Percentiles rank a stretch among this genome's conserved stretches.
Conservation (phyloP, 1,140 invertebrate genomes). For the Drosophila burlai region DNA sequence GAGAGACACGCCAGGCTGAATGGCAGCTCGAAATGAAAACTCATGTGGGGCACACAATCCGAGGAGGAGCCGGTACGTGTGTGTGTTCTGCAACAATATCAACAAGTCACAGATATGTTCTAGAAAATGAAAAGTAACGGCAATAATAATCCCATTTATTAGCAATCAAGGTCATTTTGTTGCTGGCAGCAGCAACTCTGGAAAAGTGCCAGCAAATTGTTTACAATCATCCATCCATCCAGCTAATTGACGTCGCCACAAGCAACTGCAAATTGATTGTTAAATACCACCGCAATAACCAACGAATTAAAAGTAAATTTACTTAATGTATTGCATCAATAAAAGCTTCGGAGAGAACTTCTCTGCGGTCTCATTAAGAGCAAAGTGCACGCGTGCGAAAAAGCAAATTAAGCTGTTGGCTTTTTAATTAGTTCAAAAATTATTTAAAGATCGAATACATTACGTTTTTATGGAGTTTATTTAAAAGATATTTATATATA, state of each 20-base stretch:
- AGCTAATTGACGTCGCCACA: constrained; percentile 10
- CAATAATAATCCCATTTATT: constrained; percentile 33
- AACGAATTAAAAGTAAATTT: constrained; percentile 42
- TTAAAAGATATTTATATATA: too few relatives aligned
- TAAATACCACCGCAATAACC: constrained; percentile 38
- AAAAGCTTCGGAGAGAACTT: constrained; percentile 20
- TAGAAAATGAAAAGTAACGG: constrained; percentile 30
- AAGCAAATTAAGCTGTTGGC: constrained; percentile 12
- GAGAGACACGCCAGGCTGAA: constrained; percentile 29
- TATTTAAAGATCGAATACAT: neutral
- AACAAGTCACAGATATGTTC: constrained; percentile 41
- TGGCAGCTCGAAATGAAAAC: constrained; percentile 39
- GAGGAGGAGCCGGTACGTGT: constrained; percentile 5
- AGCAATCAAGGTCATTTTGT: constrained; percentile 27
- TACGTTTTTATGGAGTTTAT: neutral
- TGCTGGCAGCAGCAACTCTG: neutral
- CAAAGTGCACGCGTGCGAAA: constrained; percentile 12
- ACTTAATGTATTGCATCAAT: constrained; percentile 29
- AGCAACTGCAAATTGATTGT: constrained; percentile 21
- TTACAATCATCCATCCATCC: constrained; percentile 7
- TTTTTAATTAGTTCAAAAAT: constrained; percentile 10
- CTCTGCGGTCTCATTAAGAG: constrained; percentile 24
- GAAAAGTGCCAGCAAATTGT: constrained; percentile 19
- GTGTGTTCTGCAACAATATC: constrained; percentile 16
- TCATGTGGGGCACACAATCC: constrained; percentile 22